Evolutionary conservation across 1,140 invertebrate genomes (phyloP).

Genomic region (Zaprionus lachaisei): DNA sequence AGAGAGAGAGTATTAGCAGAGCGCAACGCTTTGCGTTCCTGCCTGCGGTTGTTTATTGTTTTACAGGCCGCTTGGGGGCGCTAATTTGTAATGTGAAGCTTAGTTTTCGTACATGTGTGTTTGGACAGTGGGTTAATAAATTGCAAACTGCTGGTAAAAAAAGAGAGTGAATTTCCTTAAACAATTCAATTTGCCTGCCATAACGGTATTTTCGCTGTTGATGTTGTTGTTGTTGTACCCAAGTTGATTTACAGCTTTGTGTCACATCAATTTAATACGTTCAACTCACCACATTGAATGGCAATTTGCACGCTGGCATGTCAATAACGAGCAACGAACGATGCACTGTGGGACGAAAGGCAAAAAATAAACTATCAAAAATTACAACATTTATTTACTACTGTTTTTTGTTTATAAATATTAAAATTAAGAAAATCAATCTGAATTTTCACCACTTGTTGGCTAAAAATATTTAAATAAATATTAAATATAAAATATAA

Average conservation of each 20-base stretch:
- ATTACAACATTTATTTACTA: no score
- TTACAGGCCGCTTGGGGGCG: constrained; percentile 72
- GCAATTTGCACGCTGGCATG: constrained; percentile 12
- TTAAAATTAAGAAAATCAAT: no score
- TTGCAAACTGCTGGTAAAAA: not conserved
- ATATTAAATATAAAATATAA: no score
- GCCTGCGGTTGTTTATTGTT: constrained; percentile 66
- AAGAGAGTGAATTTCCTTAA: not conserved
- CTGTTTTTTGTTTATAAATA: no score
- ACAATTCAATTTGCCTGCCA: constrained; percentile 5
- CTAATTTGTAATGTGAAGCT: constrained; percentile 72
- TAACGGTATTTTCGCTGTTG: not conserved
- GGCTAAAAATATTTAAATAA: no score
- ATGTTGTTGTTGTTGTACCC: not conserved
- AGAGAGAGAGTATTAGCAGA: constrained; percentile 6
- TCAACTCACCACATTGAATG: constrained; percentile 22
- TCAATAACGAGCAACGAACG: not conserved
- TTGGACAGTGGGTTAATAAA: constrained; percentile 43
- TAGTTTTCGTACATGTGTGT: constrained; percentile 42
- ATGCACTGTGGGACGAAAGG: no score
- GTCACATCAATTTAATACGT: not conserved
- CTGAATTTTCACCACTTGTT: no score
- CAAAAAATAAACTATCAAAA: no score
- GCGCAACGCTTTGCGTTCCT: not conserved
- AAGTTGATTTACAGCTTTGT: constrained; percentile 5